phyloP scores from a whole-genome alignment of 2,797 vertebrate species.

The Oreonectes daqikongensis region DNA sequence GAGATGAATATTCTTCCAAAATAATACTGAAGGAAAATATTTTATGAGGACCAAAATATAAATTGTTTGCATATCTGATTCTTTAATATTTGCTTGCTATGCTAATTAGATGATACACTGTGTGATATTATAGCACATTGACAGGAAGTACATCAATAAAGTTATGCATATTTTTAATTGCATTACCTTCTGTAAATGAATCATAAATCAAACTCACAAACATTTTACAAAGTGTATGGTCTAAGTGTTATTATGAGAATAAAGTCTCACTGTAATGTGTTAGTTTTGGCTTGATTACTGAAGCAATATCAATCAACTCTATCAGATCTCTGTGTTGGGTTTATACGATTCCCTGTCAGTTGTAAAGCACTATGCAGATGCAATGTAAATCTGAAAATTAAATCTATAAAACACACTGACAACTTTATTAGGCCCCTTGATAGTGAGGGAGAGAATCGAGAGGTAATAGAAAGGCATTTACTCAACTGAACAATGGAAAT shows the following conservation, averaged over 20 bases:
- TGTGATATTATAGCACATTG: conserved; percentile 51
- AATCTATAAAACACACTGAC: conserved; percentile 68
- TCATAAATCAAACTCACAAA: conserved; percentile 64
- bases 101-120: too few species aligned
- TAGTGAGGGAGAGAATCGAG: conserved; percentile 51
- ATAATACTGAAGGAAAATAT: not conserved
- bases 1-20: not conserved
- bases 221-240: conserved; percentile 50
- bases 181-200: conserved; percentile 57
- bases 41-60: not conserved
- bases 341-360: conserved; percentile 52
- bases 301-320: conserved; percentile 61
- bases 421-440: conserved; percentile 63
- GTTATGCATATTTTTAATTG: conserved; percentile 62
- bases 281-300: conserved; percentile 62
- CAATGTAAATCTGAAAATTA: conserved; percentile 57
- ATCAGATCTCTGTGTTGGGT: conserved; percentile 38
- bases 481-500: conserved; percentile 25
- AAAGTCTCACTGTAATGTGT: conserved; percentile 58
- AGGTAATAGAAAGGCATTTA: conserved; percentile 55
- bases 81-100: too few species aligned
- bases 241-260: conserved; percentile 62
- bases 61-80: not conserved
- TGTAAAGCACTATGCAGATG: conserved; percentile 49
- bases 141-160: conserved; percentile 57